Percentiles rank a stretch among this genome's conserved stretches.
phyloP scores from a whole-genome alignment of 1,140 invertebrate species.

The Zaprionus inermis region DNA sequence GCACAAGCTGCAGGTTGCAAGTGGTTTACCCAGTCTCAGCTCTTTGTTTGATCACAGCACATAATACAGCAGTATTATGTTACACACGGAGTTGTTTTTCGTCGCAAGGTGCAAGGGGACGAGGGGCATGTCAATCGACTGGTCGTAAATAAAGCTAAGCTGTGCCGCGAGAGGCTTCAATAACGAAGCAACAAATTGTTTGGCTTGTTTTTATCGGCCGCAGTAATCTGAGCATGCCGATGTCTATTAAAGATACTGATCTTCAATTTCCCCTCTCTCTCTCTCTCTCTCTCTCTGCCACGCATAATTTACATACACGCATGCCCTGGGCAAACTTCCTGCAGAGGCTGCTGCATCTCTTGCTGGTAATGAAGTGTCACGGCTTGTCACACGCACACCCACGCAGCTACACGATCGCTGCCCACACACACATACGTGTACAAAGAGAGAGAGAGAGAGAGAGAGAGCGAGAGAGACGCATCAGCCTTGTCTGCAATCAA shows the following conservation, averaged over 20 bases:
- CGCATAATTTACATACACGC: slow-evolving; percentile 29
- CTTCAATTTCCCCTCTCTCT: slow-evolving; percentile 2
- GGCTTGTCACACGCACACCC: slow-evolving; percentile 42
- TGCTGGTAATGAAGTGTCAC: slow-evolving; percentile 62
- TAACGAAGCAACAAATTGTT: slow-evolving; percentile 59
- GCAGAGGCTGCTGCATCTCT: slow-evolving; percentile 21
- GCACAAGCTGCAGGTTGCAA: slow-evolving; percentile 17
- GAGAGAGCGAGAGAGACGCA: not conserved
- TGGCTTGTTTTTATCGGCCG: slow-evolving; percentile 53
- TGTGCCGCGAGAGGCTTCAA: slow-evolving; percentile 36
- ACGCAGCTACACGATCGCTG: slow-evolving; percentile 17
- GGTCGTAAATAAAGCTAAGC: slow-evolving; percentile 58
- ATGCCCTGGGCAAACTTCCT: slow-evolving; percentile 34
- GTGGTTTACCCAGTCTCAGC: not conserved
- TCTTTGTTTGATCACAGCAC: slow-evolving; percentile 32
- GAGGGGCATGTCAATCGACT: slow-evolving; percentile 6
- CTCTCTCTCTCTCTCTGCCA: not conserved
- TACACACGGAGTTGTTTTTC: slow-evolving; percentile 45
- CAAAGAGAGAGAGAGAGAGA: not conserved
- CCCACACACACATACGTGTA: slow-evolving; percentile 22
- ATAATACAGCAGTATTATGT: slow-evolving; percentile 69
- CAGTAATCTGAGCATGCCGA: slow-evolving; percentile 68
- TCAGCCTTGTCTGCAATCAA: slow-evolving; percentile 43
- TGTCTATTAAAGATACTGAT: slow-evolving; percentile 61
- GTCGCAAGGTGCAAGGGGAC: not conserved